A percentile compares a stretch with the other conserved stretches of the same genome.
These are phyloP conservation scores for Stenurella melanura DNA, from an alignment of 2,888 invertebrate genomes.

Conservation along the genomic window DNA sequence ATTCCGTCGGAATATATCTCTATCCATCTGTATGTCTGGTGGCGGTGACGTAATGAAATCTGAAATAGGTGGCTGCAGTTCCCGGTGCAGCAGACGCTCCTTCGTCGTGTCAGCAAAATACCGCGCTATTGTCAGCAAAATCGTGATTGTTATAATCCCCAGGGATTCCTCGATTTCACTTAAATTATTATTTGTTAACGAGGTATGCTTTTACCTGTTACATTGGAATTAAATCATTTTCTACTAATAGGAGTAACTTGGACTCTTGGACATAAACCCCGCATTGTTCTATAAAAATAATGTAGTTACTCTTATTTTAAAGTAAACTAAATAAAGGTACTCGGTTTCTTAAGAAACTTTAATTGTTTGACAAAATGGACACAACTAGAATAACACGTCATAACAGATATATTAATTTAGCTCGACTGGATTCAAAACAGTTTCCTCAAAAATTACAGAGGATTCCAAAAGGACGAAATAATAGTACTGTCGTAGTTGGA, in stretches of 20 bases:
- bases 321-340: too few relatives aligned
- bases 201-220: not conserved
- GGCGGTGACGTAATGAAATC: not conserved
- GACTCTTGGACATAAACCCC: too few relatives aligned
- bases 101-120: conserved; percentile 20
- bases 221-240: not conserved
- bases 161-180: not conserved
- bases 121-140: conserved; percentile 29
- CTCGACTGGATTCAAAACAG: too few relatives aligned
- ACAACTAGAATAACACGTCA: too few relatives aligned
- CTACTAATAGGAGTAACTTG: not conserved
- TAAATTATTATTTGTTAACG: conserved; percentile 25
- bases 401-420: too few relatives aligned
- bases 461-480: too few relatives aligned
- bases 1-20: conserved; percentile 18
- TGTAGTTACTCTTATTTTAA: too few relatives aligned
- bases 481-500: too few relatives aligned
- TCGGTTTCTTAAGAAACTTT: too few relatives aligned
- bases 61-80: conserved; percentile 20
- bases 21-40: conserved; percentile 22
- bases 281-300: too few relatives aligned
- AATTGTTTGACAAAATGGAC: too few relatives aligned
- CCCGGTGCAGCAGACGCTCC: conserved; percentile 22
- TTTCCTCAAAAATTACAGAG: too few relatives aligned
- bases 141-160: conserved; percentile 18